Evolutionary conservation across 2,113 vertebrate genomes (phyloP).

Genomic region (Rhombomys opimus): DNA sequence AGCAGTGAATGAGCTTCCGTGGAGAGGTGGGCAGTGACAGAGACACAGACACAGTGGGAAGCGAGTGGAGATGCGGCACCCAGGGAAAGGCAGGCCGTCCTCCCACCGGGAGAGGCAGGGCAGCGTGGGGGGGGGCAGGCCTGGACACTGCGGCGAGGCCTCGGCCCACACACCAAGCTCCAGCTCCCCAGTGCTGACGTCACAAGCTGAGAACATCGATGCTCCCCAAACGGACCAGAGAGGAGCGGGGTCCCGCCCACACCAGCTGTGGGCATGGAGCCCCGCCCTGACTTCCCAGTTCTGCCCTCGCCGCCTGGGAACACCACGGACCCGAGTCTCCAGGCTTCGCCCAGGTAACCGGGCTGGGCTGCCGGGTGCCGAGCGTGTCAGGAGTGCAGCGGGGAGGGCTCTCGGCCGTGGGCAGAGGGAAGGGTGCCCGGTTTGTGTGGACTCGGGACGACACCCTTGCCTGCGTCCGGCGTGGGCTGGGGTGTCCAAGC

Average conservation of each 20-base stretch:
- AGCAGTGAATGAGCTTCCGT: background rate
- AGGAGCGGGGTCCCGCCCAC: background rate
- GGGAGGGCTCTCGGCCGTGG: background rate
- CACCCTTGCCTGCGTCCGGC: background rate
- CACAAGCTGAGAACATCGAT: background rate
- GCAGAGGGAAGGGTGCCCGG: background rate
- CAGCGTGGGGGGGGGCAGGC: too few species aligned
- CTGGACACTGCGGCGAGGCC: too few species aligned
- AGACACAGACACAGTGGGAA: background rate
- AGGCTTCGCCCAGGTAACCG: constrained; percentile 45
- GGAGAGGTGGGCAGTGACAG: background rate
- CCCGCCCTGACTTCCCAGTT: background rate
- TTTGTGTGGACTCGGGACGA: background rate
- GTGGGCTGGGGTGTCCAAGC: too few species aligned
- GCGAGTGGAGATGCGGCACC: background rate
- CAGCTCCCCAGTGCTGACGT: constrained; percentile 54
- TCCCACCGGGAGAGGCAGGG: too few species aligned
- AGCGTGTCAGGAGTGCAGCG: background rate
- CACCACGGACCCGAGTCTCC: background rate
- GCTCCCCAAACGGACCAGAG: background rate
- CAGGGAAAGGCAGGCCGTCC: too few species aligned
- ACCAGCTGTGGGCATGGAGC: too few species aligned
- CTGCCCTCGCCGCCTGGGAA: background rate
- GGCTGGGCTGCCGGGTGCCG: background rate
- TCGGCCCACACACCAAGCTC: background rate